These are phyloP conservation scores for Stenurella melanura DNA, from an alignment of 2,888 invertebrate species.

Conservation along the genomic window DNA sequence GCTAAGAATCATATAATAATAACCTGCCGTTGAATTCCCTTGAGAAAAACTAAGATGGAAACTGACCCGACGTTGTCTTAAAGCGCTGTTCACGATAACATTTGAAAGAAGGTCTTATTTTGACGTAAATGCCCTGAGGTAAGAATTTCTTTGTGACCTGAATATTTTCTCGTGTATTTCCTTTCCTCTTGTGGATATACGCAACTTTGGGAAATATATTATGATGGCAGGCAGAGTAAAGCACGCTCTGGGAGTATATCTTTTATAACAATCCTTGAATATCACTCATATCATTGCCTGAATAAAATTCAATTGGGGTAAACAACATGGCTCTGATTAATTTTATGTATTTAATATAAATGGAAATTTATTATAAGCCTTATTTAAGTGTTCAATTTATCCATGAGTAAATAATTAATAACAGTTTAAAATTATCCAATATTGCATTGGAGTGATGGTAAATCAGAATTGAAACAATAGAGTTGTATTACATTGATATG, in stretches of 20 bases:
- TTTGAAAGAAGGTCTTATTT: constrained; percentile 58
- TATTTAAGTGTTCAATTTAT: not conserved
- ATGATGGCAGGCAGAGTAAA: constrained; percentile 23
- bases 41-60: constrained; percentile 53
- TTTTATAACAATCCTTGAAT: constrained; percentile 32
- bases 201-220: constrained; percentile 43
- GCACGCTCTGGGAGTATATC: constrained; percentile 32
- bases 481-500: no score
- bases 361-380: not conserved
- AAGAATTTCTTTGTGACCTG: constrained; percentile 60
- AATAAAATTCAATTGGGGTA: not conserved
- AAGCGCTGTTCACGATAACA: constrained; percentile 59
- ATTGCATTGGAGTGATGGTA: no score
- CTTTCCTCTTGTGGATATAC: constrained; percentile 49
- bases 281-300: constrained; percentile 32
- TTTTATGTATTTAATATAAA: not conserved
- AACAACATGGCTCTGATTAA: not conserved
- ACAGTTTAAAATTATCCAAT: no score
- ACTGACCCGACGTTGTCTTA: constrained; percentile 60
- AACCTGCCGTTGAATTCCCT: constrained; percentile 19
- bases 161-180: constrained; percentile 52
- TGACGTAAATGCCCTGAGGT: constrained; percentile 61
- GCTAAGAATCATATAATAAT: constrained; percentile 21
- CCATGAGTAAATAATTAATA: no score
- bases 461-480: no score